These are phyloP conservation scores for Torymus auratus DNA, from an alignment of 2,888 invertebrate species.

Conservation along the genomic window DNA sequence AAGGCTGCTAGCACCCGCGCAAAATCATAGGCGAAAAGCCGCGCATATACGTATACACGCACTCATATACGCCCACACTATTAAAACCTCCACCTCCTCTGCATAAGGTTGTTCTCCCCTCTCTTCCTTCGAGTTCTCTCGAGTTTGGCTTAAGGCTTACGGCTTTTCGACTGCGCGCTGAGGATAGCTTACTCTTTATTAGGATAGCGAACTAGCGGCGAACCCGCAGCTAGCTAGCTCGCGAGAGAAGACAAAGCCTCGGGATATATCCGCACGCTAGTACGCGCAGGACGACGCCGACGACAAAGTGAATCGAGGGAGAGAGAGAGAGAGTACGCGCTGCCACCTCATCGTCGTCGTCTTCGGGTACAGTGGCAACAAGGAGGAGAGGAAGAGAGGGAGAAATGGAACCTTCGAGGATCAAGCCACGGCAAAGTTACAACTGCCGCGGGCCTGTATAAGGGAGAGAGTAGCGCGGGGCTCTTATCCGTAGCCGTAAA, in stretches of 20 bases:
- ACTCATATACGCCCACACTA: neutral
- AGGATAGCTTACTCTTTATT: conserved; percentile 53
- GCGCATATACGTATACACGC: neutral
- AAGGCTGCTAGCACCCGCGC: neutral
- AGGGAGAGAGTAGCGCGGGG: conserved; percentile 5
- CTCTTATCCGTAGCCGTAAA: conserved; percentile 64
- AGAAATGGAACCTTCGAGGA: conserved; percentile 59
- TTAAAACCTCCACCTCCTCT: neutral
- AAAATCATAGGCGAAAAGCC: conserved; percentile 13
- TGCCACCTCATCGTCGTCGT: too few species aligned
- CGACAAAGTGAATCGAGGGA: conserved; percentile 41
- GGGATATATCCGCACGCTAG: conserved; percentile 7
- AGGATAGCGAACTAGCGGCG: conserved; percentile 40
- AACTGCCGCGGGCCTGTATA: conserved; percentile 58
- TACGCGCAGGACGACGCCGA: neutral
- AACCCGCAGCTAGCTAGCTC: conserved; percentile 4
- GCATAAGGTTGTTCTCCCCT: neutral
- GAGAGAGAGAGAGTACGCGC: neutral
- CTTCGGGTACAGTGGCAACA: too few species aligned
- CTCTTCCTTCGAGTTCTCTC: neutral
- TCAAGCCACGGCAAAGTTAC: conserved; percentile 64
- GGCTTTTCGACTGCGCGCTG: conserved; percentile 28
- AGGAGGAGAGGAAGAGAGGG: conserved; percentile 7
- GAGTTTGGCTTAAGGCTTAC: conserved; percentile 50
- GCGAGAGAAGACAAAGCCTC: conserved; percentile 41